These are phyloP conservation scores for Rattus rattus DNA, from an alignment of 2,113 vertebrate genomes.

Conservation along the genomic window DNA sequence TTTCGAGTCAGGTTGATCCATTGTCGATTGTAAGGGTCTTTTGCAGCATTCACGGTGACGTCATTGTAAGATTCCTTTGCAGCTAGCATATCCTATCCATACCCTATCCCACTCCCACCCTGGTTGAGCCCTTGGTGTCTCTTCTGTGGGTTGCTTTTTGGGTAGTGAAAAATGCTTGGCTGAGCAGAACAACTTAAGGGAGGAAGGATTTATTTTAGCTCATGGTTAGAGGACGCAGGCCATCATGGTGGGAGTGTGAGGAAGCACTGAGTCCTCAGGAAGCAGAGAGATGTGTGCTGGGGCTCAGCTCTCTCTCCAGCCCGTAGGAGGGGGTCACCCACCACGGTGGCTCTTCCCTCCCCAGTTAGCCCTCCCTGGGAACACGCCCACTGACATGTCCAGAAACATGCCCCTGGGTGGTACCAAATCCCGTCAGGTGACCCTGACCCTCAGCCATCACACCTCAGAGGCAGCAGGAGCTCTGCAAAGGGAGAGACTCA, in stretches of 20 bases:
- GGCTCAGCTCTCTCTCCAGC: not conserved
- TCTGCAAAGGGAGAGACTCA: not conserved
- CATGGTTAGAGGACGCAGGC: not conserved
- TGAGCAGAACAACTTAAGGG: not conserved
- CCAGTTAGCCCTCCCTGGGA: not conserved
- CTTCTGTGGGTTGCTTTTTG: not conserved
- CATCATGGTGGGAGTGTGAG: no score
- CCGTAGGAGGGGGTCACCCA: not conserved
- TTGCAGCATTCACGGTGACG: no score
- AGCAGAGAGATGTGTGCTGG: not conserved
- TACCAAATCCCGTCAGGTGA: not conserved
- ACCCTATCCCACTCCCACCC: not conserved
- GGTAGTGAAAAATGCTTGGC: not conserved
- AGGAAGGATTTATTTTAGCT: not conserved
- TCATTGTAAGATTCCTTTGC: not conserved
- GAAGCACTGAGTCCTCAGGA: not conserved
- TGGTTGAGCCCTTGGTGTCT: not conserved
- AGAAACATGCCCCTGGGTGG: not conserved
- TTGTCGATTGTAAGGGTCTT: not conserved
- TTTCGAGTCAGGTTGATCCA: not conserved
- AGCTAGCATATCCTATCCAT: no score
- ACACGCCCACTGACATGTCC: not conserved
- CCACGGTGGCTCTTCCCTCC: not conserved
- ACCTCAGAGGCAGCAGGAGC: rapidly evolving
- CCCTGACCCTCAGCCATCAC: not conserved